phyloP scores from a whole-genome alignment of 2,797 vertebrate genomes.

The Acanthurus lineatus region DNA sequence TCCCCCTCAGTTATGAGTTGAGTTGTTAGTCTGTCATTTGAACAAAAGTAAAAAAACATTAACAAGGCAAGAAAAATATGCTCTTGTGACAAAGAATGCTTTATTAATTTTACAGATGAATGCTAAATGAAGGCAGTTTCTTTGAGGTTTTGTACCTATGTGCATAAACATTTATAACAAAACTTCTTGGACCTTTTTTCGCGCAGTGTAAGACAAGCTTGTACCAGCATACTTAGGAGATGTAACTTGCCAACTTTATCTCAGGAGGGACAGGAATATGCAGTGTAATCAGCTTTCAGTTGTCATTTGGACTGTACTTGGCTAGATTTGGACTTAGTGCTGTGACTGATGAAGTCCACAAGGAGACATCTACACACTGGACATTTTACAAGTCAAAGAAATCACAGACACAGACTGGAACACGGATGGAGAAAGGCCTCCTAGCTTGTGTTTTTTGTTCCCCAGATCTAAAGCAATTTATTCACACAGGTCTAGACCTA shows the following conservation, averaged over 20 bases:
- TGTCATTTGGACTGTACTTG: background rate
- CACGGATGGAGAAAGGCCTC: background rate
- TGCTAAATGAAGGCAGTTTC: background rate
- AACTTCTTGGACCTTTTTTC: background rate
- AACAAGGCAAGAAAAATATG: background rate
- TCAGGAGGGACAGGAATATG: background rate
- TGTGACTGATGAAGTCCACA: no score
- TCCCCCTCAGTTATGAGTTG: conserved; percentile 1
- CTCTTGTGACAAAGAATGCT: background rate
- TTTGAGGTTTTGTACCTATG: background rate
- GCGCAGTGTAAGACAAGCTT: background rate
- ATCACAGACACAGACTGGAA: background rate
- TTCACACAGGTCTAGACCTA: background rate
- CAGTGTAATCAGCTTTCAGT: background rate
- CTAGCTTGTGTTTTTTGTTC: background rate
- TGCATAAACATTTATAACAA: background rate
- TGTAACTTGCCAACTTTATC: background rate
- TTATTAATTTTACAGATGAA: background rate
- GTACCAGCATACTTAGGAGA: background rate
- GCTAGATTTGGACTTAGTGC: background rate
- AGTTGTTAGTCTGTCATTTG: conserved; percentile 16
- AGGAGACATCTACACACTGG: no score
- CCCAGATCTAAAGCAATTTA: background rate
- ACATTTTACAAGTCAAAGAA: no score
- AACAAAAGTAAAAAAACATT: background rate